Base-by-base conservation (phyloP, 2,888 invertebrate genomes). In the Danaus chrysippus region DNA sequence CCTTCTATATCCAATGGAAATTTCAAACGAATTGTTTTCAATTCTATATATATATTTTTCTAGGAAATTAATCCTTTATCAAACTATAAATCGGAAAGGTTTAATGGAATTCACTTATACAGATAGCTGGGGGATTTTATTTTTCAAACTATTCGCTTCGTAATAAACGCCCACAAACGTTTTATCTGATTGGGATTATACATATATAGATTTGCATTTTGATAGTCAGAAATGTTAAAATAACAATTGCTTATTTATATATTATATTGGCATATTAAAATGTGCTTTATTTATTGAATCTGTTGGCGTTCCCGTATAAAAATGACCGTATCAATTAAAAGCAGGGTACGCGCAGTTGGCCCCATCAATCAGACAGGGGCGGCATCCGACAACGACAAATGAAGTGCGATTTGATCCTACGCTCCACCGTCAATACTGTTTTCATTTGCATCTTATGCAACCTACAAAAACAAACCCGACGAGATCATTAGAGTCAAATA, bases 271-370 rank as follows among this genome's bases (percentile, higher is more conserved):
- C 60, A 62, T 60, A 43, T 58, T 60, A 59, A 15, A 61, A 62
- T 54, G 55, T 60, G 61, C 61, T 34, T 62, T 59, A 66, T 56
- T 58, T 66, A 60, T 65, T 62, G 67, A 70, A 69, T 58, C 65
- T 65, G 64, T 61, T 59, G 68, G 10, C 10, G 63, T 54, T 58
- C 67, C 71, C 70, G 78, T 72, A 76, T 79, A 85, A 86, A 89
- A 87, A 87, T 87, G 81, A 81, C 81, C 79, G 78, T 83, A 86
- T 87, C 87, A 87, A 89, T 90, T 88, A 88, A 87, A 87, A 83
- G 80, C 76, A 73, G 79, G 79, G 76, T 73, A 73, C 73, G 75
- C 74, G 75, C 77, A 71, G 74, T 71, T 68, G 73, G 74, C 76
- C 76, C 76, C 85, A 88, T 89, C 86, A 80, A 88, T 90, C 87